Evolutionary conservation across 1,140 invertebrate species (phyloP), one percentile per base, ranked within the genome.

Genomic region (Dendroctonus valens): DNA sequence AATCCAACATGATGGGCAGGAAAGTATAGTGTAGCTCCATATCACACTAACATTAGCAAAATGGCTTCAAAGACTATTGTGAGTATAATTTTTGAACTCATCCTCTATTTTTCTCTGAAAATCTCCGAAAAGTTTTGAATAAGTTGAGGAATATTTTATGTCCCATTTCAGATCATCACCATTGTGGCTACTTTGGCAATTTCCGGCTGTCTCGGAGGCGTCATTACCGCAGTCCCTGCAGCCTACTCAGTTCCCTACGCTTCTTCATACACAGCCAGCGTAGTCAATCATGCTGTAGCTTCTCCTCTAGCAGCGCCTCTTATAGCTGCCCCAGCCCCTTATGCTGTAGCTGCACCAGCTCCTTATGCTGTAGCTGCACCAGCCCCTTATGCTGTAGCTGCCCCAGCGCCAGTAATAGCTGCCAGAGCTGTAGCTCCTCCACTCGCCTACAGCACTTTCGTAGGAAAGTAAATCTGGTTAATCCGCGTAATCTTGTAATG

Each of bases 221-320:
- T 65, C 2, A 50, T 64, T 7, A 14, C 60, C 15, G 70, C 70
- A 69, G 67, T 69, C 67, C 50, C 50, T 15, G 50, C 50, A 52
- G 50, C 70, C 5, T 71, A 71, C 53, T 69, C 70, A 5, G 42
- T 69, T 15, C 70, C 70, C 5, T 71, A 71, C 41, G 70, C 70
- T 4, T 69, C 70, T 12, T 71, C 70, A 2, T 71, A 71, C 55
- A 69, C 14, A 39, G 70, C 70, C n/a, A 62, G 57, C 48, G 64
- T 67, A 8, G 60, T 71, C 6, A 69, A 71, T 50, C 70, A 71
- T 52, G 70, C 70, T 14, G 52, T 71, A 14, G 67, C 70, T 26
- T 51, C 68, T 11, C 70, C 66, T 5, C 5, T 63, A 8, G 69
- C 66, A 5, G 46, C 52, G 5, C 15, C 41, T n/a, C 51, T 52